Percentiles rank a stretch among this genome's conserved stretches.
These are phyloP conservation scores for Pyrrhia umbra DNA, from an alignment of 2,888 invertebrate genomes.

Conservation along the genomic window DNA sequence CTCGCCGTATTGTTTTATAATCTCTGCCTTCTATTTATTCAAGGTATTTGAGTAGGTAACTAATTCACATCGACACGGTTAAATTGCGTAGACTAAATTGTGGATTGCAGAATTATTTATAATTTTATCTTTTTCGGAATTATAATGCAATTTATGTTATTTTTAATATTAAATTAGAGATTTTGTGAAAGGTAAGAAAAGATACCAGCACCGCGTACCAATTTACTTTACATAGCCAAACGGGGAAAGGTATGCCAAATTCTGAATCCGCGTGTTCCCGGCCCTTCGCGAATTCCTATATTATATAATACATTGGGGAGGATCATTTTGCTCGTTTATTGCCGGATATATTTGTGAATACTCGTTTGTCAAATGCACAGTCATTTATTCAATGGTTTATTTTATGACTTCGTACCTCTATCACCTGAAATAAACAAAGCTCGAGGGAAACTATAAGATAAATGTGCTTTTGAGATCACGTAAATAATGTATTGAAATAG, in stretches of 20 bases:
- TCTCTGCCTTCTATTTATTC: slow-evolving; percentile 58
- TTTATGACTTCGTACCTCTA: slow-evolving; percentile 66
- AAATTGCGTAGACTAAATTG: slow-evolving; percentile 5
- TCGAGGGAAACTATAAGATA: slow-evolving; percentile 57
- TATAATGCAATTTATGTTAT: slow-evolving; percentile 1
- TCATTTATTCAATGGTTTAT: slow-evolving; percentile 88
- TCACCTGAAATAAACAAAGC: slow-evolving; percentile 66
- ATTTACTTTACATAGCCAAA: slow-evolving; percentile 63
- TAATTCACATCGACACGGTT: slow-evolving; percentile 31
- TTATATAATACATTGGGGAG: slow-evolving; percentile 88
- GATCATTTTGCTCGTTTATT: slow-evolving; percentile 87
- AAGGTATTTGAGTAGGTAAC: slow-evolving; percentile 48
- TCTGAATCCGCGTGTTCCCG: slow-evolving; percentile 79
- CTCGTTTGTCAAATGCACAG: slow-evolving; percentile 90
- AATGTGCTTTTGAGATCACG: slow-evolving; percentile 61
- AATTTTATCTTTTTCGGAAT: slow-evolving; percentile 13
- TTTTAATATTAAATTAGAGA: slow-evolving; percentile 17
- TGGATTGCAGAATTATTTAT: slow-evolving; percentile 15
- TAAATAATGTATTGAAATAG: slow-evolving; percentile 60
- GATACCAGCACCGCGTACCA: slow-evolving; percentile 15
- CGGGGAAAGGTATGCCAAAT: slow-evolving; percentile 79
- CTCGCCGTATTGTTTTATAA: slow-evolving; percentile 71
- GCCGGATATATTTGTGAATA: slow-evolving; percentile 87
- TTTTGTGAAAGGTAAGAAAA: slow-evolving; percentile 11
- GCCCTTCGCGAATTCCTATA: slow-evolving; percentile 83